Percentiles rank a stretch among this genome's conserved stretches.
phyloP scores from a whole-genome alignment of 2,113 vertebrate genomes.

The Procavia capensis region DNA sequence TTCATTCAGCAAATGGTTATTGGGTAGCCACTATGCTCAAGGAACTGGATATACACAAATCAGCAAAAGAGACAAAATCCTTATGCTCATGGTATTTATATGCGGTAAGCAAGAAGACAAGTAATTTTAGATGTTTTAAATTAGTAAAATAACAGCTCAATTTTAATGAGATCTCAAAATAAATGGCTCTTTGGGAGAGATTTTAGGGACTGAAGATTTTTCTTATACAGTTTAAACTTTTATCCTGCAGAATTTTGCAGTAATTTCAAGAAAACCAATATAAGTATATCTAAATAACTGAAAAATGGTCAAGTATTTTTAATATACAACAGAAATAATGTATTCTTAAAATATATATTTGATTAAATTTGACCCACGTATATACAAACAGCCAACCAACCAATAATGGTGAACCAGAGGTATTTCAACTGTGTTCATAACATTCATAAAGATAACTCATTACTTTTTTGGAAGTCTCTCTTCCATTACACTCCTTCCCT shows the following conservation, averaged over 20 bases:
- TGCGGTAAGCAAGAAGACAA: background rate
- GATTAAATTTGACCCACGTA: background rate
- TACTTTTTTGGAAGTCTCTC: background rate
- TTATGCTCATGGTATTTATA: background rate
- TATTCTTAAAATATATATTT: background rate
- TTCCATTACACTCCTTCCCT: background rate
- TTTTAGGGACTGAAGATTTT: background rate
- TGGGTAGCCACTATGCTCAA: background rate
- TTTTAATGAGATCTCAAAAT: constrained; percentile 12
- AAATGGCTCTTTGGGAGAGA: background rate
- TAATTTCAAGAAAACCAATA: background rate
- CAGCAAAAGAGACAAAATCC: background rate
- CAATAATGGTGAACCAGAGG: background rate
- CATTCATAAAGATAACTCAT: background rate
- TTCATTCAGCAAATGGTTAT: background rate
- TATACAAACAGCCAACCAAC: background rate
- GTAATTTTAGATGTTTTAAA: background rate
- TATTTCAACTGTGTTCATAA: background rate
- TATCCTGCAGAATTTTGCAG: background rate
- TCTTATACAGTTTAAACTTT: background rate
- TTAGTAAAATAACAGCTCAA: background rate
- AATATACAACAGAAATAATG: background rate
- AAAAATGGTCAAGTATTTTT: background rate
- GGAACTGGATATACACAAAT: background rate
- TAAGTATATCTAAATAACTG: background rate